A percentile compares a stretch with the other conserved stretches of the same genome.
Conservation (phyloP, 2,797 vertebrate genomes). For the Artibeus lituratus region DNA sequence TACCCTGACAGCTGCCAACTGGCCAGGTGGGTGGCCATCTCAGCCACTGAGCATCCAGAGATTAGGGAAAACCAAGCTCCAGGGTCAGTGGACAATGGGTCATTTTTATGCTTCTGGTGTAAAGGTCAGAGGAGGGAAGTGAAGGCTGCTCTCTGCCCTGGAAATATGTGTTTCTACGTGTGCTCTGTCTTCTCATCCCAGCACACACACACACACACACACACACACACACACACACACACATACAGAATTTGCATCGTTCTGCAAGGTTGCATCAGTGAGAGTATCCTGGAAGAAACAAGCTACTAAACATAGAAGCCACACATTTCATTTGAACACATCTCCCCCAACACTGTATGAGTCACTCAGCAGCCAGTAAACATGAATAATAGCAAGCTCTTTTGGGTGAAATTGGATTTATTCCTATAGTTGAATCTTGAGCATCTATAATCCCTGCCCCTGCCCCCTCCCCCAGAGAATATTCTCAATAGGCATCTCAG, state of each 20-base stretch:
- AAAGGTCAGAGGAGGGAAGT: slow-evolving; percentile 55
- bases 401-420: slow-evolving; percentile 73
- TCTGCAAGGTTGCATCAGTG: slow-evolving; percentile 58
- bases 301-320: slow-evolving; percentile 72
- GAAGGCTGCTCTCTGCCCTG: background rate
- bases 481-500: slow-evolving; percentile 53
- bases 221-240: background rate
- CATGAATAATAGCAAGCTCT: slow-evolving; percentile 74
- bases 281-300: slow-evolving; percentile 67
- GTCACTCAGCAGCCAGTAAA: slow-evolving; percentile 75
- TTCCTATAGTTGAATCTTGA: slow-evolving; percentile 66
- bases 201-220: background rate
- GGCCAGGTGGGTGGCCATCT: slow-evolving; percentile 79
- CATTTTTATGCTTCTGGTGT: slow-evolving; percentile 48
- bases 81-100: slow-evolving; percentile 86
- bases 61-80: slow-evolving; percentile 84
- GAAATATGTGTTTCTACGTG: slow-evolving; percentile 11
- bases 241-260: slow-evolving; percentile 52
- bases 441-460: slow-evolving; percentile 37
- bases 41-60: slow-evolving; percentile 41
- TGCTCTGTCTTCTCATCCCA: background rate
- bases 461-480: background rate
- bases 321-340: slow-evolving; percentile 62
- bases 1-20: slow-evolving; percentile 81
- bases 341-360: slow-evolving; percentile 67